Evolutionary conservation across 1,140 invertebrate genomes (phyloP).

Genomic region (Macrocentrus cingulum): DNA sequence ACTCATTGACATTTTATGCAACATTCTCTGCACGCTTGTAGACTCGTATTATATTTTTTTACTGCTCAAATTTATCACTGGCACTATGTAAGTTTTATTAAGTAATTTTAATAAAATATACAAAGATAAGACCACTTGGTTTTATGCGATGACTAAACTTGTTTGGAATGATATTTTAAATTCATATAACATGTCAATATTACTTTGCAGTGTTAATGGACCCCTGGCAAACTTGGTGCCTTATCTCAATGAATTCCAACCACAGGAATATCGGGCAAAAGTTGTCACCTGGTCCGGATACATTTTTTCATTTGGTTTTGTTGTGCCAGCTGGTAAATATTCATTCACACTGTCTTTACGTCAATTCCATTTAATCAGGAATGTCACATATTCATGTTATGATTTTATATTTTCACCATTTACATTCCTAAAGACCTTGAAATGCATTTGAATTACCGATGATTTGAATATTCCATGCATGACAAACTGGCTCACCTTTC

Average conservation of each 20-base stretch:
- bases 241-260: constrained; percentile 54
- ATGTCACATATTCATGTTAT: no score
- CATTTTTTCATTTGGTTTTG: constrained; percentile 40
- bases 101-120: no score
- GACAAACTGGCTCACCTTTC: constrained; percentile 1
- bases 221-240: constrained; percentile 46
- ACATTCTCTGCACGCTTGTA: constrained; percentile 56
- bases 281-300: constrained; percentile 45
- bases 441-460: not conserved
- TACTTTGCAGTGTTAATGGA: constrained; percentile 28
- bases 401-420: not conserved
- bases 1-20: constrained; percentile 60
- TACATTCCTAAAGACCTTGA: not conserved
- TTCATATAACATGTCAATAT: no score
- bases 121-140: no score
- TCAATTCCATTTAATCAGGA: not conserved
- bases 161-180: no score
- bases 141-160: no score
- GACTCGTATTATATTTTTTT: constrained; percentile 61
- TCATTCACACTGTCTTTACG: not conserved
- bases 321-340: constrained; percentile 49
- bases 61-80: constrained; percentile 61
- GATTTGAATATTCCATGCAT: not conserved
- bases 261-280: constrained; percentile 38
- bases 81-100: constrained; percentile 60